Evolutionary conservation across 2,888 invertebrate species (phyloP).

Genomic region (Calameuta pallipes): DNA sequence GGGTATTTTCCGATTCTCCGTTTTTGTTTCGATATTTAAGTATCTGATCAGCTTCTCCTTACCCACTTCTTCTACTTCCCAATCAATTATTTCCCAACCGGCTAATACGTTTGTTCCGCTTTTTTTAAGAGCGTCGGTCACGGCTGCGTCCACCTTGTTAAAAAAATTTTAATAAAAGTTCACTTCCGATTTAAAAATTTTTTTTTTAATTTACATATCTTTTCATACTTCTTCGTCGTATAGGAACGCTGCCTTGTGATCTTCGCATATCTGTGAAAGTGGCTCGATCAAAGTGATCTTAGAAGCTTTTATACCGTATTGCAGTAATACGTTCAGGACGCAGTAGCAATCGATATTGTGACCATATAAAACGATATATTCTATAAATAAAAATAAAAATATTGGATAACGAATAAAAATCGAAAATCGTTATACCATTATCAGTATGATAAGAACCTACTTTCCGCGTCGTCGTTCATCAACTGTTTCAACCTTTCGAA

Average conservation of each 20-base stretch:
- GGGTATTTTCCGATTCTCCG: constrained; percentile 64
- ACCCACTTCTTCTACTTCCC: constrained; percentile 62
- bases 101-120: constrained; percentile 67
- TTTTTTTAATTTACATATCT: too few species aligned
- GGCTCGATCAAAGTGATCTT: constrained; percentile 74
- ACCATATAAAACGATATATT: constrained; percentile 75
- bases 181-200: background rate
- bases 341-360: constrained; percentile 74
- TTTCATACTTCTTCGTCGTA: constrained; percentile 64
- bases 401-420: too few species aligned
- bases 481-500: constrained; percentile 30
- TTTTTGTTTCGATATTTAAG: constrained; percentile 69
- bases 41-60: constrained; percentile 53
- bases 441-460: background rate
- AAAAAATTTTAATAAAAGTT: background rate
- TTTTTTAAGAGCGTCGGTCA: constrained; percentile 64
- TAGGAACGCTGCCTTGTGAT: constrained; percentile 48
- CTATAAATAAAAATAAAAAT: constrained; percentile 26
- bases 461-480: constrained; percentile 28
- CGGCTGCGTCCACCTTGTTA: constrained; percentile 68
- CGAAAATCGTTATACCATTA: too few species aligned
- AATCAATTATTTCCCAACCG: constrained; percentile 70
- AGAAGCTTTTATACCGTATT: constrained; percentile 69
- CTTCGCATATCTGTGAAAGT: constrained; percentile 53
- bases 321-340: constrained; percentile 74